Evolutionary conservation across 2,888 invertebrate species (phyloP).

Genomic region (Dendrolimus houi): DNA sequence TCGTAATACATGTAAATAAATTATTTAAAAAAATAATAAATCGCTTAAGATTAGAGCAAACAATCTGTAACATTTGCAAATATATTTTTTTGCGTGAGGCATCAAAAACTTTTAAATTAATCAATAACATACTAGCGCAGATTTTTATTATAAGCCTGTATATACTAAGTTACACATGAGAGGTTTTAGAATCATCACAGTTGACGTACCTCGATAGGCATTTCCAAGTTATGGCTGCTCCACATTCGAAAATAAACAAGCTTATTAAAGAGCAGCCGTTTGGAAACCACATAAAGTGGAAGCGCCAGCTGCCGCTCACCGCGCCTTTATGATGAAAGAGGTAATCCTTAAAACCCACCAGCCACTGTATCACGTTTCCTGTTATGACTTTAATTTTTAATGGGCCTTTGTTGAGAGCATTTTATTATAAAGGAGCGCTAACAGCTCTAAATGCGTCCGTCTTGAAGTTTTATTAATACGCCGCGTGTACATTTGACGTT

Average conservation of each 20-base stretch:
- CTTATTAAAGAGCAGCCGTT: conserved; percentile 68
- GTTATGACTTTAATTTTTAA: conserved; percentile 74
- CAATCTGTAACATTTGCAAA: too few relatives aligned
- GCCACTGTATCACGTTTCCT: conserved; percentile 70
- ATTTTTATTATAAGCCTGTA: too few relatives aligned
- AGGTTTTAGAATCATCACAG: conserved; percentile 14
- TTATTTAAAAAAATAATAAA: too few relatives aligned
- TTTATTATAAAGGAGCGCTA: conserved; percentile 59
- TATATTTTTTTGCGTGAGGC: too few relatives aligned
- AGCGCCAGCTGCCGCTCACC: conserved; percentile 65
- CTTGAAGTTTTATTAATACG: conserved; percentile 37
- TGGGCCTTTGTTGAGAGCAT: conserved; percentile 57
- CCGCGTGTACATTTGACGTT: conserved; percentile 31
- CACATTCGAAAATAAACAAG: conserved; percentile 65
- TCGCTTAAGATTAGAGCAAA: too few relatives aligned
- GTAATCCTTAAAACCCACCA: conserved; percentile 46
- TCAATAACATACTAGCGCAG: too few relatives aligned
- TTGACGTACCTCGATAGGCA: conserved; percentile 47
- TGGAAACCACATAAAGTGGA: conserved; percentile 67
- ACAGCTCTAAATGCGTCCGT: conserved; percentile 49
- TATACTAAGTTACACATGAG: not conserved
- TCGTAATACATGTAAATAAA: too few relatives aligned
- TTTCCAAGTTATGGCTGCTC: conserved; percentile 53
- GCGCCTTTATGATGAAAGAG: conserved; percentile 68
- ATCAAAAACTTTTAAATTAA: too few relatives aligned